These are phyloP conservation scores for Drosophila pegasa DNA, from an alignment of 2,888 invertebrate genomes.

Conservation along the genomic window DNA sequence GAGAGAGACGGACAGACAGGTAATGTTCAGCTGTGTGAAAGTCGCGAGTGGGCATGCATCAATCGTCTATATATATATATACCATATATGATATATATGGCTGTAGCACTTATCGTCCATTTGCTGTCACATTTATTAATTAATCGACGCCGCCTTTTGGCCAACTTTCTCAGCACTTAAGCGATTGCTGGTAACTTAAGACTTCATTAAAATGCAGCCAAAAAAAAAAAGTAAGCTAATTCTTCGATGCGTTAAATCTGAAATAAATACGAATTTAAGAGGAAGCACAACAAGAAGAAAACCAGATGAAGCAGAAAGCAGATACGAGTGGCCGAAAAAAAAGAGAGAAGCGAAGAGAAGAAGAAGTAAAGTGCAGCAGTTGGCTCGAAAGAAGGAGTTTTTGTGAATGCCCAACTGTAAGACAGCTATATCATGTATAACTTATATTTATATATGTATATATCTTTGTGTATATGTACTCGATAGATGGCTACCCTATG, in stretches of 20 bases:
- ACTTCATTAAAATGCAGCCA: constrained; percentile 71
- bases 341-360: too few species aligned
- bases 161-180: constrained; percentile 72
- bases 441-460: neutral
- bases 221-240: constrained; percentile 45
- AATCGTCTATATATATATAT: neutral
- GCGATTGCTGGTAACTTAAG: constrained; percentile 70
- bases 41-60: constrained; percentile 5
- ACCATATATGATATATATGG: constrained; percentile 2
- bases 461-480: neutral
- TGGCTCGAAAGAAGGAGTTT: constrained; percentile 40
- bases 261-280: constrained; percentile 43
- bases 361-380: constrained; percentile 49
- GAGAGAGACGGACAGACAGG: constrained; percentile 30
- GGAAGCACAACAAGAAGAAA: constrained; percentile 13
- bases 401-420: constrained; percentile 7
- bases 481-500: neutral
- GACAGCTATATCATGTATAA: neutral
- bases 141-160: constrained; percentile 65
- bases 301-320: constrained; percentile 8
- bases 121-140: constrained; percentile 81
- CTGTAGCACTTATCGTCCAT: constrained; percentile 69
- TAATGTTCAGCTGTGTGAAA: constrained; percentile 35
- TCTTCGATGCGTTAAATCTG: constrained; percentile 77
- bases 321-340: constrained; percentile 23